A percentile compares a stretch with the other conserved stretches of the same genome.
These are phyloP conservation scores for Orthonevra nobilis DNA, from an alignment of 2,888 invertebrate genomes.

Conservation along the genomic window DNA sequence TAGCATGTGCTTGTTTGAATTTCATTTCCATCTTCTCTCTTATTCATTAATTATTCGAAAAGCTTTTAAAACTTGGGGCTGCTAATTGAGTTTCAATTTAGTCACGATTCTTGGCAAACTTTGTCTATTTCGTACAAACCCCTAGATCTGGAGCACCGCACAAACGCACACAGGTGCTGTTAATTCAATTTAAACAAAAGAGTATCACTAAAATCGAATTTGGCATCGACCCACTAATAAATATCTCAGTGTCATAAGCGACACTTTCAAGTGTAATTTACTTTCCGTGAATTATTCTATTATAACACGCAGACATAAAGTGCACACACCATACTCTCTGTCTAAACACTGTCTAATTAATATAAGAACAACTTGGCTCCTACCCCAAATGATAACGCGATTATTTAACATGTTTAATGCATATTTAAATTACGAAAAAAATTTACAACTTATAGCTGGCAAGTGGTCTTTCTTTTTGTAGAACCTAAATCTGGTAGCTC, in stretches of 20 bases:
- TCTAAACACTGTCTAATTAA: no score
- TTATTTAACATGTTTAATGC: no score
- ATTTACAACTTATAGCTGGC: neutral
- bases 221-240: conserved; percentile 13
- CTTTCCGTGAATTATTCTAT: conserved; percentile 35
- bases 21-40: neutral
- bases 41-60: conserved; percentile 18
- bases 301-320: conserved; percentile 3
- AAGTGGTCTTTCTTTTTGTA: neutral
- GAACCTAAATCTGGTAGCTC: conserved; percentile 24
- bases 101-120: conserved; percentile 8
- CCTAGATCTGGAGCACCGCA: neutral
- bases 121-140: neutral
- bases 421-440: no score
- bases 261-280: conserved; percentile 27
- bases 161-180: conserved; percentile 32
- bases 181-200: conserved; percentile 42
- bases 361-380: no score
- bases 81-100: conserved; percentile 40
- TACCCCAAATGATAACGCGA: no score
- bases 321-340: no score
- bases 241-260: conserved; percentile 24
- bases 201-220: conserved; percentile 47
- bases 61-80: conserved; percentile 7
- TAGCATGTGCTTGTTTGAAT: neutral